Base-by-base conservation (phyloP, 2,113 vertebrate genomes). In the Enhydra lutris region DNA sequence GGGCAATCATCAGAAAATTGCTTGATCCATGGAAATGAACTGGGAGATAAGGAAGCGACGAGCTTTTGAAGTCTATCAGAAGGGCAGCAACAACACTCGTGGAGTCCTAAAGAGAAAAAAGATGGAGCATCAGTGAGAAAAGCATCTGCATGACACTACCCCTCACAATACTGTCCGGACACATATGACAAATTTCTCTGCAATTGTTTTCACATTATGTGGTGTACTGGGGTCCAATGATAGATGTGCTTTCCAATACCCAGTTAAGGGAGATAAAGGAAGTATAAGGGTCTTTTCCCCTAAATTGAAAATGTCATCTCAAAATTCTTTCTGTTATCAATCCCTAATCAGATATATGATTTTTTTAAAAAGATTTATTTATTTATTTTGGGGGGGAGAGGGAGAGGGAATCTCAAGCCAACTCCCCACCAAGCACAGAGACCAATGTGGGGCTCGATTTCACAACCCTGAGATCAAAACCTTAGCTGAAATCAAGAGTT, bases 31-130 rank as follows among this genome's bases (percentile, higher is more conserved):
- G 99, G 87, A 99, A 99, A 82, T 99, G 99, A 97, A 99, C 96
- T 0, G 99, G 99, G 24, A 99, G 98, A 96, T 99, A 99, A 73
- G 99, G 98, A 84, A 99, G 99, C 52, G 99, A 93, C 29, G 98
- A 99, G 87, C 97, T 98, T 95, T 99, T 98, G 97, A 99, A 98
- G 81, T 99, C 98, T 89, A 99, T 98, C n/a, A 99, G 99, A 80
- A 99, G 98, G 91, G 98, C 98, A 7, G 99, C 99, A 90, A 99
- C 99, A 3, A 99, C 4, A 65, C 99, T 98, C 96, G 97, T 98
- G 23, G 99, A 99, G 97, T 99, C 99, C 99, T 99, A 97, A 85
- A 96, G 87, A 92, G 24, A 47, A 97, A 97, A 74, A 92, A 89
- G 93, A 14, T 59, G 36, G 31, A 81, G 31, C 79, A 76, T 86